Evolutionary conservation across 1,140 invertebrate genomes (phyloP).

Genomic region (Argopecten irradians): DNA sequence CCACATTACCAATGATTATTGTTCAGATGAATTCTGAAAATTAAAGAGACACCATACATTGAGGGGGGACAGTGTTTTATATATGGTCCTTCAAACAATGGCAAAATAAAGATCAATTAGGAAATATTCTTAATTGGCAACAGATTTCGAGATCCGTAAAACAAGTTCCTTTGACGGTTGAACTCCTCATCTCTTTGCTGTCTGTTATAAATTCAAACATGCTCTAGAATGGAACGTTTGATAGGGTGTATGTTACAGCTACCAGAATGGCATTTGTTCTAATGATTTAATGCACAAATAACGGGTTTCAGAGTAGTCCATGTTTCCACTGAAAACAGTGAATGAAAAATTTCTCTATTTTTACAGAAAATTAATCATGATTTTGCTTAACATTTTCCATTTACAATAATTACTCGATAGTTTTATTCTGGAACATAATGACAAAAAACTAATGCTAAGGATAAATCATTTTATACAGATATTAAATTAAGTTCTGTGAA

Average conservation of each 20-base stretch:
- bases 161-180: conserved; percentile 6
- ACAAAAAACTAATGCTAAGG: no score
- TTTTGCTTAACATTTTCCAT: background rate
- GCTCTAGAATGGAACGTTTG: background rate
- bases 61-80: background rate
- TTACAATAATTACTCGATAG: no score
- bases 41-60: background rate
- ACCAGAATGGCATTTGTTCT: background rate
- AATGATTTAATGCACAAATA: background rate
- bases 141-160: background rate
- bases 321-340: background rate
- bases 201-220: conserved; percentile 2
- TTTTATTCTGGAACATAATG: no score
- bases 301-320: background rate
- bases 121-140: conserved; percentile 9
- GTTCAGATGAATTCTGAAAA: background rate
- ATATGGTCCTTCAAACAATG: conserved; percentile 21
- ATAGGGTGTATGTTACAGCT: background rate
- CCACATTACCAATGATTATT: background rate
- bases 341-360: background rate
- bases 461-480: no score
- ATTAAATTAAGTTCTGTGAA: no score
- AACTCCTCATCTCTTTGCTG: background rate
- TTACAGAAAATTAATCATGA: background rate
- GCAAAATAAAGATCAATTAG: conserved; percentile 23